A percentile compares a stretch with the other conserved stretches of the same genome.
These are phyloP conservation scores for Pseudomyrmex pallidus DNA, from an alignment of 1,140 invertebrate genomes.

Conservation along the genomic window DNA sequence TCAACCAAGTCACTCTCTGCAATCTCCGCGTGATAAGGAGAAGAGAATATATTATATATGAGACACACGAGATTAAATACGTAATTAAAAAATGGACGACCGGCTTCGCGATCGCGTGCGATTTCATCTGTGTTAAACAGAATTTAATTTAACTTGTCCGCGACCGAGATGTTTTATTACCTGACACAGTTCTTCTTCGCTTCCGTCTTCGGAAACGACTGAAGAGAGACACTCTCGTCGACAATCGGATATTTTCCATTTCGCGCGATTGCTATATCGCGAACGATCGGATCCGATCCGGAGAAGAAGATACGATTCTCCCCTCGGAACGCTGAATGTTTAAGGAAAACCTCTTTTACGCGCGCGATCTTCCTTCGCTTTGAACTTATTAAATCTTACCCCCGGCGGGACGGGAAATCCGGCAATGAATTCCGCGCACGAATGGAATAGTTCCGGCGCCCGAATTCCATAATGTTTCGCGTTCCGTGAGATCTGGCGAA, in stretches of 20 bases:
- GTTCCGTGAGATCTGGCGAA: background rate
- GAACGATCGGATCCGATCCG: background rate
- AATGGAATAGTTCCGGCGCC: constrained; percentile 22
- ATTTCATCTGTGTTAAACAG: constrained; percentile 12
- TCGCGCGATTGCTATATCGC: constrained; percentile 1
- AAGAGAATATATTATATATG: too few species aligned
- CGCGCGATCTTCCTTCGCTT: background rate
- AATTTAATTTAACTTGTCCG: constrained; percentile 50
- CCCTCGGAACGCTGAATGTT: background rate
- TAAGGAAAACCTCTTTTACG: background rate
- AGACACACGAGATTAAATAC: too few species aligned
- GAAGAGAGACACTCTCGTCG: background rate
- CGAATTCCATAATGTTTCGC: constrained; percentile 34
- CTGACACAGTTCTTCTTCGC: background rate
- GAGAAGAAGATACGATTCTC: too few species aligned
- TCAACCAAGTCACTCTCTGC: constrained; percentile 29
- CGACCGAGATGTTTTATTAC: constrained; percentile 14
- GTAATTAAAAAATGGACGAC: constrained; percentile 37
- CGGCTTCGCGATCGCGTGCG: background rate
- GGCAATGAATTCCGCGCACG: constrained; percentile 35
- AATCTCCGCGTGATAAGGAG: background rate
- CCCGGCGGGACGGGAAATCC: background rate
- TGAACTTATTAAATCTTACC: constrained; percentile 23
- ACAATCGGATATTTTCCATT: constrained; percentile 15
- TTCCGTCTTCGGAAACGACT: background rate